A percentile compares a stretch with the other conserved stretches of the same genome.
Evolutionary conservation across 2,888 invertebrate species (phyloP).

Genomic region (Spialia ferax): DNA sequence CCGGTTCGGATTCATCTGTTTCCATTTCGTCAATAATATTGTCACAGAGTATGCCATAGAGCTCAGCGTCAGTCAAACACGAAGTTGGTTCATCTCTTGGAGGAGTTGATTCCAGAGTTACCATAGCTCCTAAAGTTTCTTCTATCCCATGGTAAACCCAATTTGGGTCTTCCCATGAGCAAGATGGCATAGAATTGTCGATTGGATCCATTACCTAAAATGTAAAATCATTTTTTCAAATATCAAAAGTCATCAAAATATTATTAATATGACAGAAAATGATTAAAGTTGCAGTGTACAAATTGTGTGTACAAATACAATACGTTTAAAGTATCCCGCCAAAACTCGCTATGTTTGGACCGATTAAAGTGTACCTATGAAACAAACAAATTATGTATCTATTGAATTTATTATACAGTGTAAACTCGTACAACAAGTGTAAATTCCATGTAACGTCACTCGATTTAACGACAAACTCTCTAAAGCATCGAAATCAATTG

Average conservation of each 20-base stretch:
- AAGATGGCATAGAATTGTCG: slow-evolving; percentile 12
- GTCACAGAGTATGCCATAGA: slow-evolving; percentile 12
- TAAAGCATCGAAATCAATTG: slow-evolving; percentile 1
- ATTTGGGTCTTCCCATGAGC: slow-evolving; percentile 12
- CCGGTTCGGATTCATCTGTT: slow-evolving; percentile 12
- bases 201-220: slow-evolving; percentile 12
- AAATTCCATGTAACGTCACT: neutral
- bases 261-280: slow-evolving; percentile 12
- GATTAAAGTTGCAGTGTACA: slow-evolving; percentile 10
- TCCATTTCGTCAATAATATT: slow-evolving; percentile 12
- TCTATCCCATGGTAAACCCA: slow-evolving; percentile 12
- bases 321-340: slow-evolving; percentile 12
- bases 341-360: slow-evolving; percentile 8
- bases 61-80: slow-evolving; percentile 12
- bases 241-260: slow-evolving; percentile 12
- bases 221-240: slow-evolving; percentile 12
- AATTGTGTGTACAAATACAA: slow-evolving; percentile 12
- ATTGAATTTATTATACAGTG: slow-evolving; percentile 8
- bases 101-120: slow-evolving; percentile 12
- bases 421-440: slow-evolving; percentile 8
- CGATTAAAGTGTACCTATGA: slow-evolving; percentile 3
- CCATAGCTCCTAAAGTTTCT: slow-evolving; percentile 12
- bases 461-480: neutral
- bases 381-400: slow-evolving; percentile 8
- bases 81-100: slow-evolving; percentile 12